A percentile compares a stretch with the other conserved stretches of the same genome.
These are phyloP conservation scores for Oscheius sp. DNA, from an alignment of 2,888 invertebrate genomes.

Conservation along the genomic window DNA sequence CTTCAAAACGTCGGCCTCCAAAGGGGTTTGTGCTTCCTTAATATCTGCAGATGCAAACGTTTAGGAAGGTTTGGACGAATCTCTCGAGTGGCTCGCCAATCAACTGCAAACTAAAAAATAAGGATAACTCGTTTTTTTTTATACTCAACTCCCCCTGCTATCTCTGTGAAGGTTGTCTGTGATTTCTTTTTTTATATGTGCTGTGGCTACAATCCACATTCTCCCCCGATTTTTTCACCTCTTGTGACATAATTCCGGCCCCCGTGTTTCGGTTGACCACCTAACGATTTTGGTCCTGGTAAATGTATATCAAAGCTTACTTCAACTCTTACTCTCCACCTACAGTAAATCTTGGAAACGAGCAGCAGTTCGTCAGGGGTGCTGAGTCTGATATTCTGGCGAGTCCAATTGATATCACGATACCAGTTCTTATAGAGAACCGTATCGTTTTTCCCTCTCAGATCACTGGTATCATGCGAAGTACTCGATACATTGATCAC, in stretches of 20 bases:
- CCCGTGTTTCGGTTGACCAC: too few species aligned
- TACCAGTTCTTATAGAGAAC: constrained; percentile 74
- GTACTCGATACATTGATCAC: constrained; percentile 86
- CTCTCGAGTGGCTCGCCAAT: constrained; percentile 92
- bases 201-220: neutral
- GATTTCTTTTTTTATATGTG: constrained; percentile 11
- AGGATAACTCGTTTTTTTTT: neutral
- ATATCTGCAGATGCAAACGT: too few species aligned
- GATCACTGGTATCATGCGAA: constrained; percentile 85
- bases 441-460: constrained; percentile 73
- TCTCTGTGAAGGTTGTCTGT: constrained; percentile 30
- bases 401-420: constrained; percentile 74
- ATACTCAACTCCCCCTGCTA: neutral
- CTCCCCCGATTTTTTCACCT: neutral
- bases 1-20: constrained; percentile 94
- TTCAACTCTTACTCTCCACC: too few species aligned
- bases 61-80: constrained; percentile 91
- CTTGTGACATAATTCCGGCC: constrained; percentile 25
- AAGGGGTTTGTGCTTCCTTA: constrained; percentile 78
- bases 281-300: too few species aligned
- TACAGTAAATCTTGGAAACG: constrained; percentile 10
- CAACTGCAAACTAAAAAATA: constrained; percentile 62
- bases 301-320: too few species aligned
- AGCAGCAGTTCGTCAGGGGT: constrained; percentile 27
- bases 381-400: constrained; percentile 40